Percentiles rank a stretch among this genome's conserved stretches.
phyloP scores from a whole-genome alignment of 2,113 vertebrate genomes.

The Alectura lathami region DNA sequence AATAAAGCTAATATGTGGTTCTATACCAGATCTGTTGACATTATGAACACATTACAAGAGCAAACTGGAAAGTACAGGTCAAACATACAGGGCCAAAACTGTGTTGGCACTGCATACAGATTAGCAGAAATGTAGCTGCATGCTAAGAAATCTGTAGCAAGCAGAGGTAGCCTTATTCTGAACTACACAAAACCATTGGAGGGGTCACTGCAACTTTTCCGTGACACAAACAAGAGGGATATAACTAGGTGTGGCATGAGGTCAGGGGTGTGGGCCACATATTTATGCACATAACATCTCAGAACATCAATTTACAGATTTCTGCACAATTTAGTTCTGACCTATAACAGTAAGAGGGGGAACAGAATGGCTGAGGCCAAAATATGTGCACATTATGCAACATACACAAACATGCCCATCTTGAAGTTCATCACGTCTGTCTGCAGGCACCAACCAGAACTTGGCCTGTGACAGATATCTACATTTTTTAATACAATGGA shows the following conservation, averaged over 20 bases:
- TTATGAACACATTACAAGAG: conserved; percentile 33
- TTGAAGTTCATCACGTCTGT: background rate
- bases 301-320: background rate
- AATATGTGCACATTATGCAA: background rate
- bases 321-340: background rate
- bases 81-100: conserved; percentile 21
- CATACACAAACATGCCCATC: background rate
- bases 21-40: conserved; percentile 26
- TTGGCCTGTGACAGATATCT: background rate
- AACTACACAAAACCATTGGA: background rate
- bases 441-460: background rate
- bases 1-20: conserved; percentile 36
- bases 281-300: background rate
- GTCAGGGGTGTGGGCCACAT: conserved; percentile 37
- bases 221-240: background rate
- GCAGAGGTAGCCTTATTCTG: background rate
- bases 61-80: conserved; percentile 43
- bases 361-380: background rate
- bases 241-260: background rate
- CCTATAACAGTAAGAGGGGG: background rate
- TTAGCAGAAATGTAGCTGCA: background rate
- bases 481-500: background rate
- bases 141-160: background rate
- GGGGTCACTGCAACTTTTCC: background rate
- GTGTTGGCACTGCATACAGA: background rate